Percentiles rank a stretch among this genome's conserved stretches.
These are phyloP conservation scores for Limenitis camilla DNA, from an alignment of 2,888 invertebrate species.

Conservation along the genomic window DNA sequence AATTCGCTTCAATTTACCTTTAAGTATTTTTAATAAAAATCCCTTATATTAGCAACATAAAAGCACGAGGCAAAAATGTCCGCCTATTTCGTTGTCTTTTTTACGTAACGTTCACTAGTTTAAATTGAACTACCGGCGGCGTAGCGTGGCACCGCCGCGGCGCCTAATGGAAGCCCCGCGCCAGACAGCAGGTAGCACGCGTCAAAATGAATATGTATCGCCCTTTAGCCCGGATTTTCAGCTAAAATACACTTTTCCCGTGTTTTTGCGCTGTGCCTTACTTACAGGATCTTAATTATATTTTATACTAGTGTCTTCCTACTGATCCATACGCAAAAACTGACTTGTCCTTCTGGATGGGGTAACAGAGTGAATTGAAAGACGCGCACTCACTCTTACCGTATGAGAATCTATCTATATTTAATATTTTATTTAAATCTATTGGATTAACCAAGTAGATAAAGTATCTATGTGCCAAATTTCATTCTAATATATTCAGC, in stretches of 20 bases:
- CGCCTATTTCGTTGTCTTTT: slow-evolving; percentile 9
- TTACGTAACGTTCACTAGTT: slow-evolving; percentile 13
- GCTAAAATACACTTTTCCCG: slow-evolving; percentile 4
- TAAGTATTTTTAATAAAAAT: slow-evolving; percentile 2
- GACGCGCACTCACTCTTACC: too few species aligned
- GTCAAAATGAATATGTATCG: slow-evolving; percentile 20
- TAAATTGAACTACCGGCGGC: slow-evolving; percentile 16
- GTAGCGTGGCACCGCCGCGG: slow-evolving; percentile 15
- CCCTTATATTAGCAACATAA: slow-evolving; percentile 7
- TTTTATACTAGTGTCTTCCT: not conserved
- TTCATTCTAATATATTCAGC: too few species aligned
- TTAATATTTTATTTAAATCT: too few species aligned
- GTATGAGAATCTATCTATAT: too few species aligned
- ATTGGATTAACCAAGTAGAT: too few species aligned
- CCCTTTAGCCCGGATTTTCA: slow-evolving; percentile 16
- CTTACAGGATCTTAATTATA: not conserved
- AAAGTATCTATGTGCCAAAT: too few species aligned
- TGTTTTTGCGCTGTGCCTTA: not conserved
- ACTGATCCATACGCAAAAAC: too few species aligned
- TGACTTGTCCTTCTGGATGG: too few species aligned
- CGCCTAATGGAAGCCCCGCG: slow-evolving; percentile 16
- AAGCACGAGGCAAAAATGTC: slow-evolving; percentile 9
- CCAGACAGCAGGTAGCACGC: slow-evolving; percentile 14
- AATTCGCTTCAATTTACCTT: not conserved
- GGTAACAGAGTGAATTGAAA: too few species aligned